These are phyloP conservation scores for Cercocebus atys DNA, from an alignment of 2,113 vertebrate genomes.

Conservation along the genomic window DNA sequence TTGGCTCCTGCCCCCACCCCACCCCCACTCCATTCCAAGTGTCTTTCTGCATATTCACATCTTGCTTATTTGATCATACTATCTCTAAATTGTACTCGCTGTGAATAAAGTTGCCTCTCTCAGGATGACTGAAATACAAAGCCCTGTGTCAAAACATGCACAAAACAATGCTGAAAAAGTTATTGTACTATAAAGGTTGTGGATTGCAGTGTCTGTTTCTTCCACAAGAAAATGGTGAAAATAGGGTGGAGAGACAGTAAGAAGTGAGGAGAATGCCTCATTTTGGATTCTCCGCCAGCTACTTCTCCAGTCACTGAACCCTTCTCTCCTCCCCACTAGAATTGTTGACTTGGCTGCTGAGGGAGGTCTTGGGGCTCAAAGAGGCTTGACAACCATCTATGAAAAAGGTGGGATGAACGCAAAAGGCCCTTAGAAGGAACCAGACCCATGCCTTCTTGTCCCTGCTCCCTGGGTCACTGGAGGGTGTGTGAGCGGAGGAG, in stretches of 20 bases:
- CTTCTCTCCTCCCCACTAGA: not conserved
- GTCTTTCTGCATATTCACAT: not conserved
- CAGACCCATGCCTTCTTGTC: not conserved
- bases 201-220: not conserved
- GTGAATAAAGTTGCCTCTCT: not conserved
- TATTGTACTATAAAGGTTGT: not conserved
- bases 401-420: not conserved
- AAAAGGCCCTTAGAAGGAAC: not conserved
- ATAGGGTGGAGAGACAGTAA: not conserved
- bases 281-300: not conserved
- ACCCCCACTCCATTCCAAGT: not conserved
- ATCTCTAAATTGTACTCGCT: not conserved
- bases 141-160: not conserved
- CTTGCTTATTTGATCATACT: not conserved
- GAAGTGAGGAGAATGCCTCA: not conserved
- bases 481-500: accelerated
- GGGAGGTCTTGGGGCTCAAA: not conserved
- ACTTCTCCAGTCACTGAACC: not conserved
- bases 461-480: not conserved
- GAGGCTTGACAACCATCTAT: not conserved
- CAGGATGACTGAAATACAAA: not conserved
- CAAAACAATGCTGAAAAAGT: not conserved
- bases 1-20: not conserved
- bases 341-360: not conserved
- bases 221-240: not conserved